Evolutionary conservation across 2,888 invertebrate species (phyloP).

Genomic region (Dromius quadrimaculatus): DNA sequence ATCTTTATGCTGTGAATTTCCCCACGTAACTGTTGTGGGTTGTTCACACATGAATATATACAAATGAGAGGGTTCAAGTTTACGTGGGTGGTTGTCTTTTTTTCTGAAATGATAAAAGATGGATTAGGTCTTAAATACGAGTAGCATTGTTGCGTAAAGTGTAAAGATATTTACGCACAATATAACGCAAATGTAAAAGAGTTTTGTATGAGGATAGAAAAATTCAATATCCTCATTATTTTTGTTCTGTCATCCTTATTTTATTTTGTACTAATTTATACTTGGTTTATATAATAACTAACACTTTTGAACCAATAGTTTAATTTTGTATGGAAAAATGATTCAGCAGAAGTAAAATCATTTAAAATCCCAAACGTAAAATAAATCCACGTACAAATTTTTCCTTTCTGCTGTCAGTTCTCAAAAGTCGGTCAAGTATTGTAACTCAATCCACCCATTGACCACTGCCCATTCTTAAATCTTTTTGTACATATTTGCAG

Average conservation of each 20-base stretch:
- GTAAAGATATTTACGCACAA: not conserved
- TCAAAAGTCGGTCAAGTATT: conserved; percentile 37
- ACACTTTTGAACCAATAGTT: too few species aligned
- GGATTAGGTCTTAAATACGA: too few species aligned
- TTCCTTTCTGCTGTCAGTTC: conserved; percentile 21
- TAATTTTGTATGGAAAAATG: not conserved
- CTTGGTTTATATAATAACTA: too few species aligned
- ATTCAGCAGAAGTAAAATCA: conserved; percentile 28
- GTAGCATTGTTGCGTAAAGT: not conserved
- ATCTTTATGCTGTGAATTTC: not conserved
- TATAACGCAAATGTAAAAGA: not conserved
- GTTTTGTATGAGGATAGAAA: not conserved
- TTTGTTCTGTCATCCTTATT: too few species aligned
- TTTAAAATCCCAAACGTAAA: conserved; percentile 35
- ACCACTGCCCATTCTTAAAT: conserved; percentile 45
- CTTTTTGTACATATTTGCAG: conserved; percentile 46
- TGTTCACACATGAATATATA: conserved; percentile 13
- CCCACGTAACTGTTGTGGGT: conserved; percentile 15
- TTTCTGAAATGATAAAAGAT: not conserved
- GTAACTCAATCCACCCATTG: conserved; percentile 42
- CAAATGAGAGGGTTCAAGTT: not conserved
- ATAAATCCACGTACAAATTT: conserved; percentile 35
- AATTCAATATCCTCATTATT: too few species aligned
- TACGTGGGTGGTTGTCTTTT: not conserved
- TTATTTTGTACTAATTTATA: too few species aligned